A percentile compares a stretch with the other conserved stretches of the same genome.
Evolutionary conservation across 2,888 invertebrate species (phyloP).

Genomic region (Lamproptera curius): DNA sequence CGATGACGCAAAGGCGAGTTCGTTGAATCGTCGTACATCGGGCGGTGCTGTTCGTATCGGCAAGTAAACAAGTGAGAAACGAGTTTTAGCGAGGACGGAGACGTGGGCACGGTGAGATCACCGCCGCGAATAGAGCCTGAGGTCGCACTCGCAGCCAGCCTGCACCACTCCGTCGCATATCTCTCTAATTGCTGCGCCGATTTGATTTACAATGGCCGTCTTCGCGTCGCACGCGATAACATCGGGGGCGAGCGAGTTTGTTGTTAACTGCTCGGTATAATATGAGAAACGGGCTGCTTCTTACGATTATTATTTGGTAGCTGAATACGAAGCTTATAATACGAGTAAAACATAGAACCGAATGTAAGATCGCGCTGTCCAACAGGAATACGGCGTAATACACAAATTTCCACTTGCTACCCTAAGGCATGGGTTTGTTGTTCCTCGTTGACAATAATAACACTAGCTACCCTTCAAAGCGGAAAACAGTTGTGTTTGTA

Average conservation of each 20-base stretch:
- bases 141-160: slow-evolving; percentile 60
- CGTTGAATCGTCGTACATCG: slow-evolving; percentile 43
- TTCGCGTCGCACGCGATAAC: slow-evolving; percentile 32
- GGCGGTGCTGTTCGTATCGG: slow-evolving; percentile 59
- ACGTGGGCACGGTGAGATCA: slow-evolving; percentile 67
- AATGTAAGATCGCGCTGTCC: too few relatives aligned
- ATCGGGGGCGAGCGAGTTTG: slow-evolving; percentile 26
- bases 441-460: too few relatives aligned
- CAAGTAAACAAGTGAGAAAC: slow-evolving; percentile 74
- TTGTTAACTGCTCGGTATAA: too few relatives aligned
- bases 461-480: too few relatives aligned
- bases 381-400: too few relatives aligned
- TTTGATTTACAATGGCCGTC: slow-evolving; percentile 47
- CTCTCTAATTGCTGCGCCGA: slow-evolving; percentile 65
- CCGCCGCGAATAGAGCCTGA: slow-evolving; percentile 56
- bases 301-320: too few relatives aligned
- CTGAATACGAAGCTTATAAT: too few relatives aligned
- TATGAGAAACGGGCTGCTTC: slow-evolving; percentile 35
- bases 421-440: too few relatives aligned
- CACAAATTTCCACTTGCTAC: too few relatives aligned
- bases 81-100: slow-evolving; percentile 74
- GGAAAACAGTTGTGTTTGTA: too few relatives aligned
- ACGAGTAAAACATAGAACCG: too few relatives aligned
- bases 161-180: slow-evolving; percentile 65
- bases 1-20: slow-evolving; percentile 55